Evolutionary conservation across 2,888 invertebrate genomes (phyloP), one percentile per base, ranked within the genome.

Genomic region (Netelia virgata): DNA sequence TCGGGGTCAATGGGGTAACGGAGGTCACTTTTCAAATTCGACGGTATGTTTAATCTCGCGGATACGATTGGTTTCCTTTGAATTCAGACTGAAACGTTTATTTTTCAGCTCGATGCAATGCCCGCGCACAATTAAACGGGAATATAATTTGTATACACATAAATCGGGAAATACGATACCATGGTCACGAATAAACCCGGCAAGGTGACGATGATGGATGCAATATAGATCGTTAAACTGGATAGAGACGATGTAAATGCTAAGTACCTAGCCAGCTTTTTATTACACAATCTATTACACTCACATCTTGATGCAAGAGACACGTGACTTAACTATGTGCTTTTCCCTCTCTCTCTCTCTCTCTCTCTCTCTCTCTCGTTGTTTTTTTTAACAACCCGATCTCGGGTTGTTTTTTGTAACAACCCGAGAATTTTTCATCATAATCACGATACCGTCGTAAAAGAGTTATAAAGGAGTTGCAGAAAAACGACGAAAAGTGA

Each of bases 201-300:
- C 28, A 69, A 10, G 16, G 68, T 78, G 69, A 78, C 77, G 53
- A 28, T 78, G 77, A 78, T 78, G 59, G 69, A 78, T 78, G 77
- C 50, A 53, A 63, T 14, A 64, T 64, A 64, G 53, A 75, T 75
- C 53, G 14, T 36, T 61, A 10, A 10, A 14, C 47, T 50, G 70
- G 41, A 61, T 63, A 50, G 50, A 78, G 69, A 69, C 36, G 59
- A 61, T 36, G 61, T 61, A 50, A 69, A 69, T 28, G 59, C 36
- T 23, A 47, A 73, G 14, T 59, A 47, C 16, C 61, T 69, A 36
- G 9, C 11, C 14, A 53, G 11, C 41, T 53, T 74, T 53, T 50
- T 74, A 3, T 9, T 18, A 63, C 18, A 36, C 36, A 5, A 47
- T 57, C 36, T 18, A 43, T 57, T 36, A 23, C 10, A 20, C 10